These are phyloP conservation scores for Idaea aversata DNA, from an alignment of 2,888 invertebrate genomes.

Conservation along the genomic window DNA sequence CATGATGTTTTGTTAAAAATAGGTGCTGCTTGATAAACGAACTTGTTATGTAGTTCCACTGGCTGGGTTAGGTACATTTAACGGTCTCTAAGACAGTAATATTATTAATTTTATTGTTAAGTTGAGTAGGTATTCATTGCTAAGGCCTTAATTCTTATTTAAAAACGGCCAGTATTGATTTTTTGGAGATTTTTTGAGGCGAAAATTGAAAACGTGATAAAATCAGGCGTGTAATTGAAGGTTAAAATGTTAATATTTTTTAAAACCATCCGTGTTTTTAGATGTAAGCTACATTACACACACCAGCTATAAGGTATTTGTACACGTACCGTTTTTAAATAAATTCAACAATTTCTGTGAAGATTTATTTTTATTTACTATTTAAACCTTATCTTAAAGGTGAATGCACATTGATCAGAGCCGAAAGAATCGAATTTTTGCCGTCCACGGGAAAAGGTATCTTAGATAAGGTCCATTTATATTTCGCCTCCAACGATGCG, in stretches of 20 bases:
- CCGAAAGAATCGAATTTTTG: too few relatives aligned
- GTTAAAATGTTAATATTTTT: slow-evolving; percentile 39
- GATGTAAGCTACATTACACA: slow-evolving; percentile 50
- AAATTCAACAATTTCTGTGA: slow-evolving; percentile 43
- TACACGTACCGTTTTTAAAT: slow-evolving; percentile 71
- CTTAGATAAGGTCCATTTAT: too few relatives aligned
- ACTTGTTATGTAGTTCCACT: slow-evolving; percentile 46
- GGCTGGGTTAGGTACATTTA: slow-evolving; percentile 40
- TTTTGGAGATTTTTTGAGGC: not conserved
- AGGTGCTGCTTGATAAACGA: slow-evolving; percentile 39
- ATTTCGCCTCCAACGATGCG: too few relatives aligned
- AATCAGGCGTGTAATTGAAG: slow-evolving; percentile 17
- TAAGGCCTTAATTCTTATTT: slow-evolving; percentile 8
- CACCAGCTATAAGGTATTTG: slow-evolving; percentile 69
- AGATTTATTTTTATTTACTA: slow-evolving; percentile 8
- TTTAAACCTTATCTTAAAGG: slow-evolving; percentile 5
- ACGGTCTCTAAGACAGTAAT: slow-evolving; percentile 57
- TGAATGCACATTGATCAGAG: too few relatives aligned
- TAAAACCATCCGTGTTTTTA: slow-evolving; percentile 34
- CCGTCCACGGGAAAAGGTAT: too few relatives aligned
- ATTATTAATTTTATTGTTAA: slow-evolving; percentile 30
- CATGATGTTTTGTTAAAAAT: slow-evolving; percentile 23
- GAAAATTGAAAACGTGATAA: not conserved
- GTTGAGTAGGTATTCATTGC: slow-evolving; percentile 16
- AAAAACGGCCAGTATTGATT: slow-evolving; percentile 6